phyloP scores from a whole-genome alignment of 2,113 vertebrate species.

The Onychostoma macrolepis region DNA sequence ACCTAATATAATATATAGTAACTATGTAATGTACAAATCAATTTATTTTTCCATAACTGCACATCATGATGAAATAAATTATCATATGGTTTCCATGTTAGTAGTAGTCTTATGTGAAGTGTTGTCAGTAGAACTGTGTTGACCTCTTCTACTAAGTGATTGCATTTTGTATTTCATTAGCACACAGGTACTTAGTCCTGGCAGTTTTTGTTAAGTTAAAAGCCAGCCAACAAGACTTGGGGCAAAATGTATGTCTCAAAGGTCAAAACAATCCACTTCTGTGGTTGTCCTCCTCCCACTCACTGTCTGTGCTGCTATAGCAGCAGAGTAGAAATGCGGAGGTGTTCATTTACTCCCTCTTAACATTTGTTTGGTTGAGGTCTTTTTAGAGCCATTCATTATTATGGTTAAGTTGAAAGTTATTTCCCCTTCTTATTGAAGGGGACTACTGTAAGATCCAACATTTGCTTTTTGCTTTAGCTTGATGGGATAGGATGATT shows the following conservation, averaged over 20 bases:
- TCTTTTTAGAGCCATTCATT: background rate
- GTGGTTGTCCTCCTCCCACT: background rate
- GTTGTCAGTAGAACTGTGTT: background rate
- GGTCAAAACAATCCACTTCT: conserved; percentile 36
- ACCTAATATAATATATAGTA: too few species aligned
- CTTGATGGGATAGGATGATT: background rate
- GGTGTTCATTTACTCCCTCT: conserved; percentile 35
- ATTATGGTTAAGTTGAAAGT: background rate
- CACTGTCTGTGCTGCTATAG: background rate
- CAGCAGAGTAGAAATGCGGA: background rate
- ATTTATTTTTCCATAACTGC: too few species aligned
- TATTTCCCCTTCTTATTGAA: background rate
- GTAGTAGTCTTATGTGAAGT: background rate
- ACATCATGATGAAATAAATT: background rate
- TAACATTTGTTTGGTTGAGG: background rate
- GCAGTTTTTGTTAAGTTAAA: background rate
- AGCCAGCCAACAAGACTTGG: background rate
- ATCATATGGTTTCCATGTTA: background rate
- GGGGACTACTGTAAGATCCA: background rate
- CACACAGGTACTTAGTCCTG: background rate
- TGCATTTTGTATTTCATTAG: background rate
- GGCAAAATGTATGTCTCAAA: conserved; percentile 39
- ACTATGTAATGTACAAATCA: too few species aligned
- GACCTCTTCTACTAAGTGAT: background rate
- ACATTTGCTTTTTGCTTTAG: background rate